Evolutionary conservation across 2,113 vertebrate species (phyloP).

Genomic region (Recurvirostra avosetta): DNA sequence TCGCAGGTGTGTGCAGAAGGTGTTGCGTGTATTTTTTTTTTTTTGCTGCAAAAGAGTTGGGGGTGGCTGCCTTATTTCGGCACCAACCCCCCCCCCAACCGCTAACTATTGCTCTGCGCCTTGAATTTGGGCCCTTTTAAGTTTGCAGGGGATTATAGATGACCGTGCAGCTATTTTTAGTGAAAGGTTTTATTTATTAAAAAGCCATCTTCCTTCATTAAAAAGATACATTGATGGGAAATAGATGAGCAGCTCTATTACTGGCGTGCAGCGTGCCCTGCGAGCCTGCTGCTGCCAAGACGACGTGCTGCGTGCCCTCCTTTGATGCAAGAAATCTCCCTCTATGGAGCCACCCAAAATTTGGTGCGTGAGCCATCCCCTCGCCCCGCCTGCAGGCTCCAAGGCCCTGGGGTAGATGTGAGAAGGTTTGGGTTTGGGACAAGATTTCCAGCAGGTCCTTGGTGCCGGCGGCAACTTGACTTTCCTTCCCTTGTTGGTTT

Average conservation of each 20-base stretch:
- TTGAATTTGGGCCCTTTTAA: not conserved
- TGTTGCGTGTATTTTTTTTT: too few species aligned
- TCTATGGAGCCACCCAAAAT: not conserved
- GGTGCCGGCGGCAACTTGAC: not conserved
- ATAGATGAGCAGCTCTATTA: not conserved
- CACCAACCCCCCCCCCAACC: rapidly evolving
- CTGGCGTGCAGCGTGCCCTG: not conserved
- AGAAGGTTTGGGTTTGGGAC: not conserved
- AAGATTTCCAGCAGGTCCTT: not conserved
- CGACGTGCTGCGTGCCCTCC: not conserved
- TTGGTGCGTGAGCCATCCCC: not conserved
- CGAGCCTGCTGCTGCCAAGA: rapidly evolving
- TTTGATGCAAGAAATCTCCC: not conserved
- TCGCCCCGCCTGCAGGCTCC: rapidly evolving
- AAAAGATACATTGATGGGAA: not conserved
- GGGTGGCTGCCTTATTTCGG: not conserved
- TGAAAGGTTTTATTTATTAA: conserved; percentile 50
- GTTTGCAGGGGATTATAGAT: conserved; percentile 16
- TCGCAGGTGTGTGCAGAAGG: not conserved
- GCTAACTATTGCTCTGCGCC: rapidly evolving
- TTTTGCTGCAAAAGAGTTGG: not conserved
- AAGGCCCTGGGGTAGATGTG: not conserved
- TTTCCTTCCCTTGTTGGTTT: not conserved
- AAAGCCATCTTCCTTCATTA: conserved; percentile 48
- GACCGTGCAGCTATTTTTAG: not conserved